Conservation (phyloP, 2,888 invertebrate species). For the Idaea straminata region DNA sequence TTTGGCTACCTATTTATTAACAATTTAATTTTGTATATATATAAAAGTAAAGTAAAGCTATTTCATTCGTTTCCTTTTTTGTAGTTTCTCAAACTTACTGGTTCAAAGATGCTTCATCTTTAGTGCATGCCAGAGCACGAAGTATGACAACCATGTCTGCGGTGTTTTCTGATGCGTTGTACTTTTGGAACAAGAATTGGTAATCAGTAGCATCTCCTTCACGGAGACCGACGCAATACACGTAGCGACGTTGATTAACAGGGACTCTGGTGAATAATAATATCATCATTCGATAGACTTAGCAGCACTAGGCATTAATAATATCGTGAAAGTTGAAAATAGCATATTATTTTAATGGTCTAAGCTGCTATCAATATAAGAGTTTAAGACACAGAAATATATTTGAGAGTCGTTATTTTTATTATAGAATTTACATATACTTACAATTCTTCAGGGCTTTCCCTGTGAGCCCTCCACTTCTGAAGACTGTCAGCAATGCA, state of each 20-base stretch:
- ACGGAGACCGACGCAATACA: conserved; percentile 83
- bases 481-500: conserved; percentile 74
- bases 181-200: conserved; percentile 80
- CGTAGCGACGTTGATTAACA: conserved; percentile 80
- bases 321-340: neutral
- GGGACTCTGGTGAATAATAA: conserved; percentile 63
- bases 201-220: conserved; percentile 81
- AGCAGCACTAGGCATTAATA: neutral
- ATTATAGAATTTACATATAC: conserved; percentile 20
- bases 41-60: too few species aligned
- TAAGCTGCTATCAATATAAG: neutral
- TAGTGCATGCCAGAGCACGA: conserved; percentile 69
- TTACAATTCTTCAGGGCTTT: conserved; percentile 40
- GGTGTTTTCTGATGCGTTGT: conserved; percentile 81
- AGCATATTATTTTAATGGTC: neutral
- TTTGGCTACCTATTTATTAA: too few species aligned
- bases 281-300: neutral
- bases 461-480: conserved; percentile 53
- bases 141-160: conserved; percentile 81
- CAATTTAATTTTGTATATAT: too few species aligned
- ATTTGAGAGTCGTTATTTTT: neutral
- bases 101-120: conserved; percentile 37
- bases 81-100: conserved; percentile 44
- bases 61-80: too few species aligned
- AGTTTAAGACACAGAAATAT: neutral